phyloP scores from a whole-genome alignment of 2,113 vertebrate genomes.

The Aepyceros melampus region DNA sequence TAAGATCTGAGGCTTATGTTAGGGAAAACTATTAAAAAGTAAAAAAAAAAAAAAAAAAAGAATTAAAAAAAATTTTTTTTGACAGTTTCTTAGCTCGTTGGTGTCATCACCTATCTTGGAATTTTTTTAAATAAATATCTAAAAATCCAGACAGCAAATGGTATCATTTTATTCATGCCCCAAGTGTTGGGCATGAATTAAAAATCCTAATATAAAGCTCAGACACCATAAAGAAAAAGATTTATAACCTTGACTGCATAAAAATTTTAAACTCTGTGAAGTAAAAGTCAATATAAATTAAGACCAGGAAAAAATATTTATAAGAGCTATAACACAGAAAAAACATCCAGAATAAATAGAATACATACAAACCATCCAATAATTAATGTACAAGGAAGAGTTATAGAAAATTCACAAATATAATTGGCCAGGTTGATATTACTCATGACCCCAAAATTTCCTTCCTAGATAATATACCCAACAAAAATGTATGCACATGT shows the following conservation, averaged over 20 bases:
- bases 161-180: constrained; percentile 30
- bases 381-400: neutral
- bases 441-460: neutral
- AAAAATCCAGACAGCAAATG: neutral
- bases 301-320: constrained; percentile 8
- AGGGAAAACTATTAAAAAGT: neutral
- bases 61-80: neutral
- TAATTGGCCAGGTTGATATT: neutral
- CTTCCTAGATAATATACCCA: neutral
- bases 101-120: neutral
- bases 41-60: neutral
- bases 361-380: neutral
- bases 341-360: neutral
- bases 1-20: neutral
- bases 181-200: constrained; percentile 38
- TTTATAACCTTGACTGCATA: neutral
- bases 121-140: neutral
- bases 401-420: neutral
- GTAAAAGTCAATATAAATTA: neutral
- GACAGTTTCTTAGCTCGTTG: neutral
- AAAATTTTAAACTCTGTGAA: constrained; percentile 2
- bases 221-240: constrained; percentile 2
- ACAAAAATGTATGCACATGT: neutral
- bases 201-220: constrained; percentile 4
- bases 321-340: neutral